phyloP scores from a whole-genome alignment of 1,140 invertebrate species.

The Manduca sexta region DNA sequence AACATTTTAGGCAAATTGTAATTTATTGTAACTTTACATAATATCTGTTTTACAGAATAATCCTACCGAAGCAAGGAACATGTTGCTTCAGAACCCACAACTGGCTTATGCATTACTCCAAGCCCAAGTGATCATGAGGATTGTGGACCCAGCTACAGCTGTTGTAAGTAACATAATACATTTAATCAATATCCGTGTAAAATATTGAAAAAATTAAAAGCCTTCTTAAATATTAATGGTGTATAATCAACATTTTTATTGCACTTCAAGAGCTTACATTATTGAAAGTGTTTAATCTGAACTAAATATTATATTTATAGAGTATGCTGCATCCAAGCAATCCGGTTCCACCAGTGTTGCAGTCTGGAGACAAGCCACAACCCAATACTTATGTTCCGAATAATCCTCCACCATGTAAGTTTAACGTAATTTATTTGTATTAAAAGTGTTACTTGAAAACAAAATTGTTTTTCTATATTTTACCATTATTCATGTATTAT shows the following conservation, averaged over 20 bases:
- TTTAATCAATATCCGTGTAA: too few species aligned
- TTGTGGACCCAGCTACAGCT: conserved; percentile 96
- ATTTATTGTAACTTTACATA: conserved; percentile 3
- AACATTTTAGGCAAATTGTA: background rate
- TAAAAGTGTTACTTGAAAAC: background rate
- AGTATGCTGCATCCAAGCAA: conserved; percentile 93
- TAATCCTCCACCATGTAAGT: conserved; percentile 36
- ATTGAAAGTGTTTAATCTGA: too few species aligned
- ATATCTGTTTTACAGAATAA: conserved; percentile 80
- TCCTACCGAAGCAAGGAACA: conserved; percentile 90
- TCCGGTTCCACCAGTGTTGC: conserved; percentile 80
- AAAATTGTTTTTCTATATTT: background rate
- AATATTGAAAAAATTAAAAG: too few species aligned
- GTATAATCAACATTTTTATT: too few species aligned
- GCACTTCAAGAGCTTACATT: too few species aligned
- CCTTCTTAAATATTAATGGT: too few species aligned
- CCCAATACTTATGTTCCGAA: conserved; percentile 33
- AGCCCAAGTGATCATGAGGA: conserved; percentile 98
- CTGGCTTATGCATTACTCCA: conserved; percentile 97
- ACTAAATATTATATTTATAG: too few species aligned
- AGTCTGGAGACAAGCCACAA: conserved; percentile 75
- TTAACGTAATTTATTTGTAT: background rate
- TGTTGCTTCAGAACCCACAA: conserved; percentile 99
- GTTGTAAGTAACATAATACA: conserved; percentile 85
- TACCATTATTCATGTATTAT: conserved; percentile 1